A percentile compares a stretch with the other conserved stretches of the same genome.
Evolutionary conservation across 1,140 invertebrate species (phyloP).

Genomic region (Drosophila ananassae): DNA sequence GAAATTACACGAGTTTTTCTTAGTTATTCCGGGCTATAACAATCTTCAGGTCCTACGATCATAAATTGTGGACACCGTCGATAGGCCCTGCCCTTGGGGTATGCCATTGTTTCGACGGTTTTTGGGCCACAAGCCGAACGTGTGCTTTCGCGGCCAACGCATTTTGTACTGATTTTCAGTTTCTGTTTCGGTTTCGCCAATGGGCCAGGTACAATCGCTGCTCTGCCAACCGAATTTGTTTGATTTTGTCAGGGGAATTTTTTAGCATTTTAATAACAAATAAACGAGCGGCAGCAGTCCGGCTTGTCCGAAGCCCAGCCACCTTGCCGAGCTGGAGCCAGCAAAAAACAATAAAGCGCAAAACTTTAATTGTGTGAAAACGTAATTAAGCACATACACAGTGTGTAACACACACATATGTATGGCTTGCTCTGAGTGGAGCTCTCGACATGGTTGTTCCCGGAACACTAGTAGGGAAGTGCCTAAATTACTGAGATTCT

Average conservation of each 20-base stretch:
- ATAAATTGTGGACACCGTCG: constrained; percentile 57
- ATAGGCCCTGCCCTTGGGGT: neutral
- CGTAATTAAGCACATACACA: constrained; percentile 55
- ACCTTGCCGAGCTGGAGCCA: constrained; percentile 15
- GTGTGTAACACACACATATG: neutral
- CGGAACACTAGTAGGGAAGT: constrained; percentile 13
- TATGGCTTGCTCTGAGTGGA: constrained; percentile 1
- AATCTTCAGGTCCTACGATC: constrained; percentile 52
- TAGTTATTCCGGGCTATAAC: neutral
- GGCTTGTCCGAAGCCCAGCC: constrained; percentile 21
- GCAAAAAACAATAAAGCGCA: constrained; percentile 19
- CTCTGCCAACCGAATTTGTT: constrained; percentile 51
- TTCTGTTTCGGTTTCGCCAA: constrained; percentile 47
- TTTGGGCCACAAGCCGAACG: constrained; percentile 50
- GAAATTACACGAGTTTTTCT: neutral
- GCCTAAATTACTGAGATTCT: constrained; percentile 32
- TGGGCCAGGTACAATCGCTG: constrained; percentile 49
- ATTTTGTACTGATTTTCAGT: constrained; percentile 68
- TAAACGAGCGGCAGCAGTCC: constrained; percentile 22
- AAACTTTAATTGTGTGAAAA: constrained; percentile 64
- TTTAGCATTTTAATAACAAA: constrained; percentile 49
- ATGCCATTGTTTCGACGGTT: neutral
- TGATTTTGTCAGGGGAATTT: constrained; percentile 56
- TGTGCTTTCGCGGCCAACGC: constrained; percentile 75
- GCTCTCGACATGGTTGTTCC: constrained; percentile 10